phyloP scores from a whole-genome alignment of 2,113 vertebrate species.

The Bubalus kerabau region DNA sequence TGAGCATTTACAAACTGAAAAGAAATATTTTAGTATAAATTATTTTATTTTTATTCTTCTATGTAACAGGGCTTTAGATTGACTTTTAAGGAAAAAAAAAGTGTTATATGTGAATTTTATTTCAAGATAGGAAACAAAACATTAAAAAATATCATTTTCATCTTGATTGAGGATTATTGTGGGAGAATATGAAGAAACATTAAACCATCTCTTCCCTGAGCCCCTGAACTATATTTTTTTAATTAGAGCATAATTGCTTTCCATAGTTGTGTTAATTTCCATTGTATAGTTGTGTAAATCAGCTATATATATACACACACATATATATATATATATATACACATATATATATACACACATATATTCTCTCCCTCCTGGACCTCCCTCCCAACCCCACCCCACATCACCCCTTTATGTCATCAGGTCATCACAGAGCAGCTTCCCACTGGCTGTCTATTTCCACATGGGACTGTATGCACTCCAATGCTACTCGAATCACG shows the following conservation, averaged over 20 bases:
- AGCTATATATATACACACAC: neutral
- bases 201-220: neutral
- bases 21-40: neutral
- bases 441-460: neutral
- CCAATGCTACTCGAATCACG: neutral
- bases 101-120: neutral
- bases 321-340: rapidly evolving
- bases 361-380: neutral
- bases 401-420: neutral
- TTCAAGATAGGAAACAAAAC: neutral
- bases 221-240: neutral
- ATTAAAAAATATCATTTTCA: neutral
- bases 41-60: neutral
- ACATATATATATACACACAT: rapidly evolving
- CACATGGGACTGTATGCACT: rapidly evolving
- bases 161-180: neutral
- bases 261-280: neutral
- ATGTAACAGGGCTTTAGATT: neutral
- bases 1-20: neutral
- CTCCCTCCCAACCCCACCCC: neutral
- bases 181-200: neutral
- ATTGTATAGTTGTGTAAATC: neutral
- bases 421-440: neutral
- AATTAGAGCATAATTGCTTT: neutral
- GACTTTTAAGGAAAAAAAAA: neutral